Evolutionary conservation across 23 tunicate species (phyloP).

Genomic region (Styela clava): DNA sequence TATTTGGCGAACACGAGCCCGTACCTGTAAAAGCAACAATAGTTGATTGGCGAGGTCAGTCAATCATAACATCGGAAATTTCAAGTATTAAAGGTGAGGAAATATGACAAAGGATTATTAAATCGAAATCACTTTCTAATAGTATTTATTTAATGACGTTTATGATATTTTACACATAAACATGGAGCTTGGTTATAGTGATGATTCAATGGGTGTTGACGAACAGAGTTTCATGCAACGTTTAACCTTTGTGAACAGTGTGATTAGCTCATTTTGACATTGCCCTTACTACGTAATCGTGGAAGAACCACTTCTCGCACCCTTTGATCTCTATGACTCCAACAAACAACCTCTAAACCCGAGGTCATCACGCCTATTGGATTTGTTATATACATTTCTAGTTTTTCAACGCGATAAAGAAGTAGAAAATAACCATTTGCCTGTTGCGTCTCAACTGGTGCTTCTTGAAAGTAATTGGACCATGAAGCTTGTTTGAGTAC

Average conservation of each 20-base stretch:
- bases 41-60: conserved; percentile 59
- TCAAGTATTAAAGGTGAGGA: conserved; percentile 19
- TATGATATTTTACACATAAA: too few relatives aligned
- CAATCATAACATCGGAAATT: conserved; percentile 34
- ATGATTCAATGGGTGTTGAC: background rate
- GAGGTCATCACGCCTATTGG: background rate
- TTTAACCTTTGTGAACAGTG: background rate
- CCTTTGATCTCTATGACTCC: background rate
- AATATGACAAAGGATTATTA: too few relatives aligned
- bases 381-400: background rate
- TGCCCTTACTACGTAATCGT: background rate
- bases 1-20: conserved; percentile 53
- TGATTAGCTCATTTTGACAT: background rate
- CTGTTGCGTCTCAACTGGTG: too few relatives aligned
- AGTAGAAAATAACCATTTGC: too few relatives aligned
- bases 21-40: conserved; percentile 75
- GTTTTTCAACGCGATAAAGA: too few relatives aligned
- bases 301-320: background rate
- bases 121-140: too few relatives aligned
- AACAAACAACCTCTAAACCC: background rate
- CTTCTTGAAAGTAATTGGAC: too few relatives aligned
- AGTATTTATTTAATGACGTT: too few relatives aligned
- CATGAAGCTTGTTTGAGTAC: too few relatives aligned
- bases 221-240: background rate
- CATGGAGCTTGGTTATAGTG: too few relatives aligned